Evolutionary conservation across 2,888 invertebrate species (phyloP), one percentile per base, ranked within the genome.

Genomic region (Chrysodeixis includens): DNA sequence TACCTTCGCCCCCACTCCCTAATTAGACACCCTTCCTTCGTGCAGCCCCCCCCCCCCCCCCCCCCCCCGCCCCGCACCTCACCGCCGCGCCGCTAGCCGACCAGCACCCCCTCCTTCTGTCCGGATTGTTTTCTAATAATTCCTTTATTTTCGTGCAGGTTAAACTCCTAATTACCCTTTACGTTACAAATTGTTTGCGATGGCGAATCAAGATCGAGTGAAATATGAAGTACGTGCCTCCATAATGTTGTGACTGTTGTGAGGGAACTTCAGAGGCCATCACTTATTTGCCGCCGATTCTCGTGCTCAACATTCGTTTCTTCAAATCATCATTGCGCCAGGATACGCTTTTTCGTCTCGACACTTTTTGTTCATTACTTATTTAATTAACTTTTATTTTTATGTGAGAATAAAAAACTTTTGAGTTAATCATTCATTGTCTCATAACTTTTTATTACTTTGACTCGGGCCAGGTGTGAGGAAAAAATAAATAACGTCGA

Each of bases 71-170:
- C 40, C 40, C n/a, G 14, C 40, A 1, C 40, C 40, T 69, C 66
- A 62, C 14, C 35, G 35, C 40, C n/a, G 14, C 40, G 4, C 40
- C 40, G 40, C 40, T 40, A 40, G 40, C 81, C 74, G 74, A 78
- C 78, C 77, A 76, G 68, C 51, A 66, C 74, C 79, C 78, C 75
- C 49, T 65, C 46, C 66, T 84, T 78, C 86, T 82, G 85, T 83
- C 86, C 83, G 86, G 91, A 94, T 94, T 94, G 94, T 94, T 94
- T 94, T 92, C 93, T 93, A 94, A 95, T 95, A 93, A 93, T 92
- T 92, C 91, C 90, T 92, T 92, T 91, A 93, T 93, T 93, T 91
- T 87, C 87, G 83, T 88, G 83, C 88, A 88, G 87, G 87, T 91
- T 91, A 85, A 90, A 89, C 85, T 89, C 84, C 84, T 88, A 90